These are phyloP conservation scores for Notarius lentiginosus DNA, from an alignment of 2,113 vertebrate genomes.

Conservation along the genomic window DNA sequence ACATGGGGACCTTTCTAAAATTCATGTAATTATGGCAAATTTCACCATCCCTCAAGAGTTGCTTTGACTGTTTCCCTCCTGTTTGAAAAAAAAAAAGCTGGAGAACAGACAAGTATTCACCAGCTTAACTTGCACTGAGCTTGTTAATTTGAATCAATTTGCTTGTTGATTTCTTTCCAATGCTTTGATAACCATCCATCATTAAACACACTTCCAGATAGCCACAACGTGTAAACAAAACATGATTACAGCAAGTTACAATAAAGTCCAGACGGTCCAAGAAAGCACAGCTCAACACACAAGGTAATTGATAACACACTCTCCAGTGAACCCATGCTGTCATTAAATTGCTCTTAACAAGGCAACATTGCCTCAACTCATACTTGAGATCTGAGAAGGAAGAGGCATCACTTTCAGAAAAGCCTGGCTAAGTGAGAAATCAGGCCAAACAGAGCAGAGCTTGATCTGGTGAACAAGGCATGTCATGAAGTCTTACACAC, in stretches of 20 bases:
- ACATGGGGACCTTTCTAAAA: neutral
- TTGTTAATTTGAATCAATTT: conserved; percentile 19
- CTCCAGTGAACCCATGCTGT: conserved; percentile 1
- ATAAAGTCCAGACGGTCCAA: conserved; percentile 49
- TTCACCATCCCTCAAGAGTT: neutral
- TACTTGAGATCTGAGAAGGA: neutral
- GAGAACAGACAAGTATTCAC: neutral
- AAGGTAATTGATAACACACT: conserved; percentile 17
- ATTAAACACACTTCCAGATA: conserved; percentile 57
- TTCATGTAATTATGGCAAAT: neutral
- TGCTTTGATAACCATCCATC: conserved; percentile 34
- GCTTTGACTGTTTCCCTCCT: neutral
- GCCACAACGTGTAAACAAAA: conserved; percentile 64
- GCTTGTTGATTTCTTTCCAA: conserved; percentile 55
- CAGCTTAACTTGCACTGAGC: neutral
- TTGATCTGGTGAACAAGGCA: conserved; percentile 1
- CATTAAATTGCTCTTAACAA: conserved; percentile 8
- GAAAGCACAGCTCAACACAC: conserved; percentile 11
- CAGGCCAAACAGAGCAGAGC: neutral
- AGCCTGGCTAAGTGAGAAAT: conserved; percentile 20
- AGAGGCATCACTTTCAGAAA: neutral
- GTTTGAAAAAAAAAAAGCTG: neutral
- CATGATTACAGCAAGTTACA: conserved; percentile 57
- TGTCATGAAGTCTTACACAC: conserved; percentile 32
- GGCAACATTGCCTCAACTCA: neutral